Base-by-base conservation (phyloP, 2,888 invertebrate genomes). In the Hermaeophaga mercurialis region DNA sequence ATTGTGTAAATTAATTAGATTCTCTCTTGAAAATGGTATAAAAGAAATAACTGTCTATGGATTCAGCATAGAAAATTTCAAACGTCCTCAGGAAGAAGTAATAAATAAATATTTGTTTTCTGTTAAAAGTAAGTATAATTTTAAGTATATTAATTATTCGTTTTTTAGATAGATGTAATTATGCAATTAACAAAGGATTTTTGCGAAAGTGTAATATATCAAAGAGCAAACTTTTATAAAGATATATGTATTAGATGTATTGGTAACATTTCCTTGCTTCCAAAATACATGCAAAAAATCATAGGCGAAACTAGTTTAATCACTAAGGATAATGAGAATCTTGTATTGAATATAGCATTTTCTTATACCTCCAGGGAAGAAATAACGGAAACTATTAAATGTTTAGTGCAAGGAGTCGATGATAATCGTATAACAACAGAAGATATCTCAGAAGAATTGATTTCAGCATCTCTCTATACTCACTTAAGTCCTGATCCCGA, bases 1-100 rank as follows among this genome's bases (percentile, higher is more conserved):
- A 75, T 78, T 93, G 52, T 84, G 90, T 0, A 88, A 91, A 80
- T 90, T 91, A 11, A 78, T 96, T 34, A 83, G 84, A 34, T 83
- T 85, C 90, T 99, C 98, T 75, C 80, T 89, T 54, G 91, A 96
- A 74, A 80, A 98, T 54, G 97, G 93, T 7, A 87, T 99, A 60
- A 83, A 84, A 26, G 96, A 98, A 83, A 95, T 98, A 0, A 98
- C 99, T 5, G 94, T 98, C 1, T 99, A 97, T 80, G 98, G 98
- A 26, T 98, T 99, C 76, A 97, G 97, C 76, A 97, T 98, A 74
- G 98, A 99, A 79, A 99, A 99, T 78, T 99, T 97, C 73, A 97
- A 97, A 75, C 82, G 99, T 52, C 88, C 86, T 53, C 80, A 86
- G 71, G 90, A 94, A 48, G 97, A 99, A 81, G 64, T 64, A 53